These are phyloP conservation scores for Ranitomeya imitator DNA, from an alignment of 2,113 vertebrate species.

Conservation along the genomic window DNA sequence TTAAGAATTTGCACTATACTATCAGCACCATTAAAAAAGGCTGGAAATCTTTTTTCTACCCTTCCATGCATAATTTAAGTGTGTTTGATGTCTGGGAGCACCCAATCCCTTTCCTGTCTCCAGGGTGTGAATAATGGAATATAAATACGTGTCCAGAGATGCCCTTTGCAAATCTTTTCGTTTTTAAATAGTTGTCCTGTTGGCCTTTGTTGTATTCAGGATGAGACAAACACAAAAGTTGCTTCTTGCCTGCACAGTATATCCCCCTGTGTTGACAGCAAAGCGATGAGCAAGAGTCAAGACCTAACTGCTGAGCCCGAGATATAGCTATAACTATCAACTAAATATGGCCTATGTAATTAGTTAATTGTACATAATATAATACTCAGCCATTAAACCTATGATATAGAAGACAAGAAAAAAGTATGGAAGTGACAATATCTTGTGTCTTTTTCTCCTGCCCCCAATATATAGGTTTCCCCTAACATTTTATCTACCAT, in stretches of 20 bases:
- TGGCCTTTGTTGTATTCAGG: constrained; percentile 22
- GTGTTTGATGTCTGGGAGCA: constrained; percentile 30
- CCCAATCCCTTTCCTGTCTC: constrained; percentile 12
- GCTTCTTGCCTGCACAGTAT: neutral
- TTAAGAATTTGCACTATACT: neutral
- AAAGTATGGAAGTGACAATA: neutral
- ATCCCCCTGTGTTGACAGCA: neutral
- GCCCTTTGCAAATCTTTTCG: constrained; percentile 21
- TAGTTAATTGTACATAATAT: neutral
- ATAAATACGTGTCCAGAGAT: constrained; percentile 10
- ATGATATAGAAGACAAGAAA: neutral
- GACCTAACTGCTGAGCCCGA: too few relatives aligned
- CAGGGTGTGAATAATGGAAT: constrained; percentile 8
- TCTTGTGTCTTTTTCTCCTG: neutral
- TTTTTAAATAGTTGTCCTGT: constrained; percentile 35
- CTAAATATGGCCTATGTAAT: neutral
- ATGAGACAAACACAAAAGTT: constrained; percentile 36
- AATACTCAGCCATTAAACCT: neutral
- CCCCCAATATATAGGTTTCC: neutral
- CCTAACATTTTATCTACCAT: neutral
- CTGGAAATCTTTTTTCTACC: neutral
- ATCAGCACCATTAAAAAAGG: neutral
- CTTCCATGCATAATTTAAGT: neutral
- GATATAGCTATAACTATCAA: too few relatives aligned
- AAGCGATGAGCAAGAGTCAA: neutral